Evolutionary conservation across 2,888 invertebrate genomes (phyloP), one percentile per base, ranked within the genome.

Genomic region (Beris chalybata): DNA sequence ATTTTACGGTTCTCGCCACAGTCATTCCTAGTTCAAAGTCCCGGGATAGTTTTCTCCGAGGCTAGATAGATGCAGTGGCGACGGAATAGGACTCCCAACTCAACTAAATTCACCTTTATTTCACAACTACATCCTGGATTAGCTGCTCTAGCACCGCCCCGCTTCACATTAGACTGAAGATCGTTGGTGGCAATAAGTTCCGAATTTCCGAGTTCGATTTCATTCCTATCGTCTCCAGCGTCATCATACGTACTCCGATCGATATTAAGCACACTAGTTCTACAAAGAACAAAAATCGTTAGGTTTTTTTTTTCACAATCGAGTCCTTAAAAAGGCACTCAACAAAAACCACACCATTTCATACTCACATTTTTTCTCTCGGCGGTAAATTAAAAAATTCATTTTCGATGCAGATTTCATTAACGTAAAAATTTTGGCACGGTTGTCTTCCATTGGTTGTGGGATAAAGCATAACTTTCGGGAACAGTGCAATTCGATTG

Each of bases 101-200:
- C n/a, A n/a, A n/a, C n/a, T n/a, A 22, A 22, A 22, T 12, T 13
- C 67, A 79, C 79, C 76, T 74, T 77, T 56, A 79, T 73, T 75
- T 78, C 78, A 68, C 79, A 79, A 71, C 79, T 78, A 69, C 80
- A 80, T 65, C 76, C 76, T 48, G 71, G 69, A 50, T 66, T 57
- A 13, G 56, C 74, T 57, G 69, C 73, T 43, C 57, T 68, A 11
- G 65, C 58, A 29, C 64, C 71, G 55, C 22, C 22, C 2, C 73
- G 71, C 54, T 77, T 78, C 4, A 70, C 69, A 67, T 74, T 69
- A 3, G 73, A 72, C 3, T 67, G 54, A 59, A 70, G 53, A 7
- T 69, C 69, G 5, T 32, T 56, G 22, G 22, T 22, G 1, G 64
- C 4, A 13, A 64, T 61, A 32, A 61, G 11, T 38, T 38, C 54